Evolutionary conservation across 2,113 vertebrate species (phyloP).

Genomic region (Callopanchax toddi): DNA sequence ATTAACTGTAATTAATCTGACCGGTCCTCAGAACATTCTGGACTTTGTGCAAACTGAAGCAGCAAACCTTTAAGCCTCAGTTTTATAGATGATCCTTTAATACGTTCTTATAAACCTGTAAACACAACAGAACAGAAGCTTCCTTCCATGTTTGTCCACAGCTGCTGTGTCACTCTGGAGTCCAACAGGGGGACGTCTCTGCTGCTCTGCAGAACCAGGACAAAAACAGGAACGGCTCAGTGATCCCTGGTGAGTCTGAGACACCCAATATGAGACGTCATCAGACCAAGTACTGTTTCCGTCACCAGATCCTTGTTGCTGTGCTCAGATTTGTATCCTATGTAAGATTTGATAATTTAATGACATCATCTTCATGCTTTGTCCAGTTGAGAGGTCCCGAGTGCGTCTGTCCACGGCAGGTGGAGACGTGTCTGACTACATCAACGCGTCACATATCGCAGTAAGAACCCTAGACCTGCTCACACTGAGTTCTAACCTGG

Average conservation of each 20-base stretch:
- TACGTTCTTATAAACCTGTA: too few species aligned
- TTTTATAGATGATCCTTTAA: too few species aligned
- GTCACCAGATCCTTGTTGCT: too few species aligned
- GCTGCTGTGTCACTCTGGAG: conserved; percentile 85
- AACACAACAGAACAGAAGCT: too few species aligned
- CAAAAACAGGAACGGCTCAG: conserved; percentile 87
- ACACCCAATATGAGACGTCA: not conserved
- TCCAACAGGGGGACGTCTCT: conserved; percentile 84
- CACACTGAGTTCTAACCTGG: not conserved
- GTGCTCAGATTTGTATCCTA: too few species aligned
- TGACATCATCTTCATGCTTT: not conserved
- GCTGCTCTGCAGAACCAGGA: conserved; percentile 87
- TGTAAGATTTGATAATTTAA: too few species aligned
- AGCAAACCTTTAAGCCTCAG: too few species aligned
- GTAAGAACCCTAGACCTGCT: conserved; percentile 72
- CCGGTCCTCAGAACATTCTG: too few species aligned
- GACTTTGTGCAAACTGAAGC: too few species aligned
- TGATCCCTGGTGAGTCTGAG: conserved; percentile 86
- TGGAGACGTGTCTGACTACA: conserved; percentile 89
- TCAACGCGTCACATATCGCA: conserved; percentile 91
- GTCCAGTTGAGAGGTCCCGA: conserved; percentile 88
- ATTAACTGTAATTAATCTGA: too few species aligned
- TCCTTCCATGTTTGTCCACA: conserved; percentile 60
- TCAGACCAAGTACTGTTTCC: too few species aligned
- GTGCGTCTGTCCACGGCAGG: conserved; percentile 84